Evolutionary conservation across 2,113 vertebrate species (phyloP).

Genomic region (Dromas ardeola): DNA sequence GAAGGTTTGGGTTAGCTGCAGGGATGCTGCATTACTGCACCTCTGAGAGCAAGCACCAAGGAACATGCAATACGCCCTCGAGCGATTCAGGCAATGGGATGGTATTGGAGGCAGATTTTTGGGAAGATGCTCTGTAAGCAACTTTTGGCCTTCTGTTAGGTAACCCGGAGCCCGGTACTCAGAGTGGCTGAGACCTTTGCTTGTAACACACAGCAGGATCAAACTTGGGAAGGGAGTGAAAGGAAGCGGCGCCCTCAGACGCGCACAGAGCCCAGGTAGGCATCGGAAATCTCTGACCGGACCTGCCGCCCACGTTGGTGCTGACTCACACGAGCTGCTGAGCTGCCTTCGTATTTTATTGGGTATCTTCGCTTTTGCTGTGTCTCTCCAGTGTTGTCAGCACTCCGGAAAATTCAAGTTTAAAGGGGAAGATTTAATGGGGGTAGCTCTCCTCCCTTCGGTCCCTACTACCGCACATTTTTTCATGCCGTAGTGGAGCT

Average conservation of each 20-base stretch:
- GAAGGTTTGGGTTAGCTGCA: background rate
- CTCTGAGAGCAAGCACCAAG: background rate
- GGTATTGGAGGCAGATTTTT: background rate
- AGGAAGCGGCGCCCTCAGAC: background rate
- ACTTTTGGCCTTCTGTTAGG: background rate
- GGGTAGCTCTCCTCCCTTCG: background rate
- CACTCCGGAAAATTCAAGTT: background rate
- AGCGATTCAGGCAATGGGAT: background rate
- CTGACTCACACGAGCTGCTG: background rate
- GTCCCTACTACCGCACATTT: background rate
- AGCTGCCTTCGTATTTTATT: background rate
- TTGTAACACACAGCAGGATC: background rate
- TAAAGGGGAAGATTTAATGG: background rate
- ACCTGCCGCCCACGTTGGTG: background rate
- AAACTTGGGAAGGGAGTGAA: background rate
- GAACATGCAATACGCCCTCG: fast-evolving
- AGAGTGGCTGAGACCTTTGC: background rate
- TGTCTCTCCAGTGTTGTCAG: background rate
- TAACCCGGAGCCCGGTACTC: background rate
- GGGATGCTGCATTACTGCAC: fast-evolving
- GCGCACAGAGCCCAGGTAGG: background rate
- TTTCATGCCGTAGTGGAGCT: background rate
- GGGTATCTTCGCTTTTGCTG: background rate
- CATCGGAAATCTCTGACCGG: background rate
- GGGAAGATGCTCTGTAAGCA: background rate